phyloP scores from a whole-genome alignment of 2,113 vertebrate species.

The Pelecanoides urinatrix region DNA sequence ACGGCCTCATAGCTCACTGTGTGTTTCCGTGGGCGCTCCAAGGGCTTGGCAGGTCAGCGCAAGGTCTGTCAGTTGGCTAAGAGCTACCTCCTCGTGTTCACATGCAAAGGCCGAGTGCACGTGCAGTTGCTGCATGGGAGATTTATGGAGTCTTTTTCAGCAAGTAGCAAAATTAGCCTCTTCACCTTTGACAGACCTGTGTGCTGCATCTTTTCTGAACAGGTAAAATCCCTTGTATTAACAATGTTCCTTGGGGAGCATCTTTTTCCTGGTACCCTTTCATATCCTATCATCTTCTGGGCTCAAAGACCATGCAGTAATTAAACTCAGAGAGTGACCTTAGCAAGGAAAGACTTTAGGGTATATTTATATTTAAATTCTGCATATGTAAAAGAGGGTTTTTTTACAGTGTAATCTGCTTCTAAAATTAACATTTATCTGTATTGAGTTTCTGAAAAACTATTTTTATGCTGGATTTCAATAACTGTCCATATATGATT shows the following conservation, averaged over 20 bases:
- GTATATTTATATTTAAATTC: not conserved
- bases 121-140: not conserved
- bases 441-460: not conserved
- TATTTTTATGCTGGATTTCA: not conserved
- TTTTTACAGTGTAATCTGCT: not conserved
- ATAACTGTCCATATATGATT: not conserved
- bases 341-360: not conserved
- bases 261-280: not conserved
- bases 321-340: not conserved
- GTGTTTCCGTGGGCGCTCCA: not conserved
- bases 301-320: not conserved
- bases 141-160: not conserved
- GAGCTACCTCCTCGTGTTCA: not conserved
- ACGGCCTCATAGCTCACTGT: accelerated
- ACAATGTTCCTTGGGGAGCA: not conserved
- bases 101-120: not conserved
- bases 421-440: not conserved
- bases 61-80: not conserved
- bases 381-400: not conserved
- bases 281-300: not conserved
- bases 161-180: not conserved
- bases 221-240: not conserved
- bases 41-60: not conserved
- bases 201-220: not conserved
- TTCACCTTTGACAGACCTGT: not conserved